A percentile compares a stretch with the other conserved stretches of the same genome.
phyloP scores from a whole-genome alignment of 2,888 invertebrate species.

The Saturnia japonica region DNA sequence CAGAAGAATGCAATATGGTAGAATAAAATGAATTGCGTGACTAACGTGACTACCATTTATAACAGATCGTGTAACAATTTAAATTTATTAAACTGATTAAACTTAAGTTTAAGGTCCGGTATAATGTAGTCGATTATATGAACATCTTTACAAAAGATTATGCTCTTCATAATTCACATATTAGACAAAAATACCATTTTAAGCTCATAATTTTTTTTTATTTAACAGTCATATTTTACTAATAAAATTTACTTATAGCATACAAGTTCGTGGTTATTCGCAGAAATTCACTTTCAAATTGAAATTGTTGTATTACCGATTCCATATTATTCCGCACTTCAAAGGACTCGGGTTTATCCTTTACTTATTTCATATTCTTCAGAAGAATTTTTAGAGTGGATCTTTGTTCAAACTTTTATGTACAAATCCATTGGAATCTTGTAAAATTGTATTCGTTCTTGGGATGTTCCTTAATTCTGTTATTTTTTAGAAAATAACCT shows the following conservation, averaged over 20 bases:
- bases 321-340: constrained; percentile 29
- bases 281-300: not conserved
- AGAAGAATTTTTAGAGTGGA: constrained; percentile 8
- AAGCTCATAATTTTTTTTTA: no score
- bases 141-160: not conserved
- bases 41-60: not conserved
- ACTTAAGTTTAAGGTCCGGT: not conserved
- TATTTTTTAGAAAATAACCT: constrained; percentile 26
- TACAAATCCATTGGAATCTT: constrained; percentile 12
- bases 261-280: not conserved
- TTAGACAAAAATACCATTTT: no score
- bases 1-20: not conserved
- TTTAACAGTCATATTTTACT: not conserved
- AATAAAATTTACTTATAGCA: not conserved
- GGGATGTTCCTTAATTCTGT: constrained; percentile 3
- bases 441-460: constrained; percentile 8
- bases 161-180: no score
- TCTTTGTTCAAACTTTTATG: constrained; percentile 13
- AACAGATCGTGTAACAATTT: not conserved
- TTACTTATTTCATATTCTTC: constrained; percentile 34
- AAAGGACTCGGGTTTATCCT: constrained; percentile 37
- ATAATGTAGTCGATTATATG: not conserved
- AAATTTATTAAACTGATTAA: no score
- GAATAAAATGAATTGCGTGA: not conserved
- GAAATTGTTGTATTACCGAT: constrained; percentile 5